Conservation (phyloP, 2,888 invertebrate genomes). For the Mantis religiosa region DNA sequence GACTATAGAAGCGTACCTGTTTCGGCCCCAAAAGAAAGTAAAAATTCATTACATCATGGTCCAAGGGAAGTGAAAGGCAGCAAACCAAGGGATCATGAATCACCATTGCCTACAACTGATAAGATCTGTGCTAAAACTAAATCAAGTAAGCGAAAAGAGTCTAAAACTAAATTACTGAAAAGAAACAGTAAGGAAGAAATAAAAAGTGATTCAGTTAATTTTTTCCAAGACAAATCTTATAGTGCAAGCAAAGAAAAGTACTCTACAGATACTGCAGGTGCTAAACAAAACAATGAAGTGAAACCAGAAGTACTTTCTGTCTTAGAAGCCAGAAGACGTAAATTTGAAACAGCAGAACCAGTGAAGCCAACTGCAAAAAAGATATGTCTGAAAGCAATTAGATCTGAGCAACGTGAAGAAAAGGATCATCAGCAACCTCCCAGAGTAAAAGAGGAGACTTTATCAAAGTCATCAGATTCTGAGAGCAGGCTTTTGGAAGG, state of each 20-base stretch:
- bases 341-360: slow-evolving; percentile 49
- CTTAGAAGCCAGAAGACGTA: slow-evolving; percentile 50
- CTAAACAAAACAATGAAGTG: background rate
- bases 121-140: background rate
- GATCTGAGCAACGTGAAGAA: background rate
- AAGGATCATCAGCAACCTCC: background rate
- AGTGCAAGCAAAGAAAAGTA: background rate
- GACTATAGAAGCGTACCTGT: background rate
- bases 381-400: slow-evolving; percentile 44
- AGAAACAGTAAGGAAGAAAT: background rate
- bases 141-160: background rate
- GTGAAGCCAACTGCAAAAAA: slow-evolving; percentile 48
- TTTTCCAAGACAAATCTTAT: background rate
- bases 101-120: background rate
- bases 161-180: background rate
- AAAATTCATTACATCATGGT: background rate
- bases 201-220: background rate
- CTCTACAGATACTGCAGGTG: background rate
- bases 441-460: background rate
- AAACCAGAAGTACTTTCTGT: slow-evolving; percentile 33
- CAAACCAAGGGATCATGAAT: background rate
- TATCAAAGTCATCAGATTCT: background rate
- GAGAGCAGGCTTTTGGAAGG: background rate
- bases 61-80: background rate
- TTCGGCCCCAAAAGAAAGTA: background rate